Conservation (phyloP, 2,888 invertebrate species). For the Aleiodes testaceus region DNA sequence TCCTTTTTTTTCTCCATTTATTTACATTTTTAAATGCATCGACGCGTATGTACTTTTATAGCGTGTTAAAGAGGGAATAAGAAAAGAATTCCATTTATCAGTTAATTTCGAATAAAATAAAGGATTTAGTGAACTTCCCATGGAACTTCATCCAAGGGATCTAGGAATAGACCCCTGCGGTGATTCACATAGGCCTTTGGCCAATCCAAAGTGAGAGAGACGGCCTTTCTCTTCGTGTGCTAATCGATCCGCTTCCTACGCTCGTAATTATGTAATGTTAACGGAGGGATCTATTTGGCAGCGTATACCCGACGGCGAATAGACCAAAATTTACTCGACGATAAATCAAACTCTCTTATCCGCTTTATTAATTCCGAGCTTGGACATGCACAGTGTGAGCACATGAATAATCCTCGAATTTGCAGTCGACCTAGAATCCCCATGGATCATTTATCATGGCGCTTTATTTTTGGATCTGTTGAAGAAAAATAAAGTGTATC, state of each 20-base stretch:
- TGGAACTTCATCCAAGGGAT: slow-evolving; percentile 39
- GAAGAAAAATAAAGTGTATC: too few species aligned
- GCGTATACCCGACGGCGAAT: slow-evolving; percentile 27
- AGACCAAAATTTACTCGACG: slow-evolving; percentile 39
- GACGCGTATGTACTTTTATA: slow-evolving; percentile 13
- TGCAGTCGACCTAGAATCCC: too few species aligned
- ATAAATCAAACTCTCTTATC: slow-evolving; percentile 38
- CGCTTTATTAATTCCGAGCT: not conserved
- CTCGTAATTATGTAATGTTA: slow-evolving; percentile 69
- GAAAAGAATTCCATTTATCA: not conserved
- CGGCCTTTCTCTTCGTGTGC: slow-evolving; percentile 72
- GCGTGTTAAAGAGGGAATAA: slow-evolving; percentile 18
- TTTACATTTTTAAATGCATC: slow-evolving; percentile 28
- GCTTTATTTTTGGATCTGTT: too few species aligned
- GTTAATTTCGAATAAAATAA: slow-evolving; percentile 24
- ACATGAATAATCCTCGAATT: too few species aligned
- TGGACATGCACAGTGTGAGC: too few species aligned
- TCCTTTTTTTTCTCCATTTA: slow-evolving; percentile 12
- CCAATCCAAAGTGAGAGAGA: slow-evolving; percentile 64
- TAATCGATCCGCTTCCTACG: slow-evolving; percentile 73
- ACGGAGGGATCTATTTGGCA: slow-evolving; percentile 48
- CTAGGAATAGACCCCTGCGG: slow-evolving; percentile 61
- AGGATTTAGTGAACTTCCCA: not conserved
- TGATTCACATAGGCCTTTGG: slow-evolving; percentile 70
- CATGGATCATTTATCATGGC: too few species aligned